Conservation (phyloP, 1,140 invertebrate genomes). For the Drosophila oshimai region DNA sequence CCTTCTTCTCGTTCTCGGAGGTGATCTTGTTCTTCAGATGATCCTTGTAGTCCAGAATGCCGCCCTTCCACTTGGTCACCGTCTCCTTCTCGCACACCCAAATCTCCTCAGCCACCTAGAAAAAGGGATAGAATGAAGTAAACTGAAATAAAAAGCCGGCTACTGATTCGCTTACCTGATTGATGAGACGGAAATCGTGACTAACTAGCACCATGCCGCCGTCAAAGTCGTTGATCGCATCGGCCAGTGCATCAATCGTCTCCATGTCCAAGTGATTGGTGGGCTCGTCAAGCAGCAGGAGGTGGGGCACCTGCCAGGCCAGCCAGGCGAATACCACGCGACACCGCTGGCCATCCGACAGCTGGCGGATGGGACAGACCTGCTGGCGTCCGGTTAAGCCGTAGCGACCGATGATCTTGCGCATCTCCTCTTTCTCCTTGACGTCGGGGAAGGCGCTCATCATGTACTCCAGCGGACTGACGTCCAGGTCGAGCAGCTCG, state of each 20-base stretch:
- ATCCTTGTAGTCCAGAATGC: constrained; percentile 98
- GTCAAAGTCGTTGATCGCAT: constrained; percentile 98
- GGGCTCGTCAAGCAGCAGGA: constrained; percentile 97
- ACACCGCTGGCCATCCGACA: constrained; percentile 99
- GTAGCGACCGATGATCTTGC: constrained; percentile 99
- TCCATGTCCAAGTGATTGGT: constrained; percentile 99
- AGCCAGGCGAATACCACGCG: constrained; percentile 99
- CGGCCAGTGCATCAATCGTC: constrained; percentile 98
- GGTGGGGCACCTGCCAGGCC: constrained; percentile 96
- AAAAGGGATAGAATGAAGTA: background rate
- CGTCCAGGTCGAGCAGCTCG: constrained; percentile 96
- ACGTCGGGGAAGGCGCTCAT: constrained; percentile 98
- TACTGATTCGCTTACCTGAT: constrained; percentile 89
- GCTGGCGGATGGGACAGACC: constrained; percentile 97
- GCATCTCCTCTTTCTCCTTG: constrained; percentile 99
- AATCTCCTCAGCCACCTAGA: constrained; percentile 98
- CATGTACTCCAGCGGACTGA: constrained; percentile 99
- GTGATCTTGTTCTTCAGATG: constrained; percentile 88
- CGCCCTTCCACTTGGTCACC: constrained; percentile 98
- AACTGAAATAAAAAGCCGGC: background rate
- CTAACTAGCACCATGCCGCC: constrained; percentile 98
- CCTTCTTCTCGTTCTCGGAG: constrained; percentile 74
- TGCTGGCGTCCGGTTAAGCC: constrained; percentile 98
- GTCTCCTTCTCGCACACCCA: constrained; percentile 99
- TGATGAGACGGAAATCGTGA: constrained; percentile 99